Evolutionary conservation across 2,113 vertebrate genomes (phyloP), one percentile per base, ranked within the genome.

Genomic region (Accipiter cooperii): DNA sequence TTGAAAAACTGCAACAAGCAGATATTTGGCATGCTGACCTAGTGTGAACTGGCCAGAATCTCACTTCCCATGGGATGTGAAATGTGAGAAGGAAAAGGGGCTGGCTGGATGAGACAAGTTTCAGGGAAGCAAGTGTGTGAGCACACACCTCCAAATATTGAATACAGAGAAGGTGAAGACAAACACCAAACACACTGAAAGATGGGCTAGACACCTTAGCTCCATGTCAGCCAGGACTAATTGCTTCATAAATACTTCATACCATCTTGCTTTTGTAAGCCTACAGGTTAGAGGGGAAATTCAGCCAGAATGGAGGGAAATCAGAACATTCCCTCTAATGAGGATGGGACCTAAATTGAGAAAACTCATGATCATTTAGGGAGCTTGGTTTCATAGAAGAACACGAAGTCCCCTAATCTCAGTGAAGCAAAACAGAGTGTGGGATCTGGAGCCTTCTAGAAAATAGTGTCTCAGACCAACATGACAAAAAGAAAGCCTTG

Each of bases 71-170:
- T 28, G 22, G 42, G 25, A 75, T 79, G 22, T 55, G 65, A 82
- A 51, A 51, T 0, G 2, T 21, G 18, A 51, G 57, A 71, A 68
- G 17, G 17, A 71, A 87, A 63, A 84, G 4, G 12, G 16, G 7
- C 10, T 2, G 4, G 6, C 12, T 69, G 18, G 6, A 0, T 40
- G 26, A 55, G 16, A 21, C 2, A 33, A 36, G 2, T 64, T 93
- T 83, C 24, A 60, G 26, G 17, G 47, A 80, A 83, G 15, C 6
- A 70, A 65, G 26, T 29, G 19, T 4, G 6, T 42, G 26, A 38
- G 25, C 24, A 80, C 25, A 58, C 20, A 40, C 3, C 14, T 86
- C 25, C 21, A 84, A 49, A 70, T 36, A 40, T 13, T 5, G 3
- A 11, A 31, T 52, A 31, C 5, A 54, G 7, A 79, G 28, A 19